Conservation (phyloP, 2,888 invertebrate species). For the Molorchus minor region DNA sequence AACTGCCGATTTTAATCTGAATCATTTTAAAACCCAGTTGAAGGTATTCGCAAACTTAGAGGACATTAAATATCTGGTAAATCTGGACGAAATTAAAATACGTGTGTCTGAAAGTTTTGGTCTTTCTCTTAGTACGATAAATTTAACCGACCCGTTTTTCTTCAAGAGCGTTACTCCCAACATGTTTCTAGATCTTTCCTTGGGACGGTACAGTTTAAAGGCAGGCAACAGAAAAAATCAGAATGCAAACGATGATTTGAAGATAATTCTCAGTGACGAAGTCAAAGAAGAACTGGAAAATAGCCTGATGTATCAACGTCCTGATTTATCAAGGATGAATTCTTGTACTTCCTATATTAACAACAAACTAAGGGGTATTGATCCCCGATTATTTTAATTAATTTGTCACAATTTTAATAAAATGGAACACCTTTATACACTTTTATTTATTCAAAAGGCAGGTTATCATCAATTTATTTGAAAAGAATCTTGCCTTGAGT, state of each 20-base stretch:
- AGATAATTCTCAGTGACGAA: slow-evolving; percentile 12
- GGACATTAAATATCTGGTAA: slow-evolving; percentile 34
- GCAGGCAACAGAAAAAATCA: slow-evolving; percentile 1
- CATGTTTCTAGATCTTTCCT: slow-evolving; percentile 41
- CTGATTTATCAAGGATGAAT: neutral
- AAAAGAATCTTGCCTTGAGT: no score
- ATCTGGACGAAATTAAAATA: slow-evolving; percentile 37
- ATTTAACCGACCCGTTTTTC: slow-evolving; percentile 37
- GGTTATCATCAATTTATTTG: no score
- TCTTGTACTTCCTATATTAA: neutral
- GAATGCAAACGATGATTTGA: neutral
- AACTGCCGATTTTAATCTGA: slow-evolving; percentile 31
- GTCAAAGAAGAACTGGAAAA: slow-evolving; percentile 12
- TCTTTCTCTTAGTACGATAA: slow-evolving; percentile 33
- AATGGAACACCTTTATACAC: no score
- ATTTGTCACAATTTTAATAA: no score
- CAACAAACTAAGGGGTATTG: slow-evolving; percentile 8
- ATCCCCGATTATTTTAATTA: slow-evolving; percentile 15
- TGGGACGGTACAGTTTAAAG: slow-evolving; percentile 37
- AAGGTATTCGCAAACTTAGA: slow-evolving; percentile 39
- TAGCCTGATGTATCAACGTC: slow-evolving; percentile 1
- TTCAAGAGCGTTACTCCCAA: slow-evolving; percentile 38
- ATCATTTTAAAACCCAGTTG: slow-evolving; percentile 29
- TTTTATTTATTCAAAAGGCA: no score
- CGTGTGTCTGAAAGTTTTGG: slow-evolving; percentile 29